Evolutionary conservation across 1,140 invertebrate genomes (phyloP).

Genomic region (Lutraria rhynchaena): DNA sequence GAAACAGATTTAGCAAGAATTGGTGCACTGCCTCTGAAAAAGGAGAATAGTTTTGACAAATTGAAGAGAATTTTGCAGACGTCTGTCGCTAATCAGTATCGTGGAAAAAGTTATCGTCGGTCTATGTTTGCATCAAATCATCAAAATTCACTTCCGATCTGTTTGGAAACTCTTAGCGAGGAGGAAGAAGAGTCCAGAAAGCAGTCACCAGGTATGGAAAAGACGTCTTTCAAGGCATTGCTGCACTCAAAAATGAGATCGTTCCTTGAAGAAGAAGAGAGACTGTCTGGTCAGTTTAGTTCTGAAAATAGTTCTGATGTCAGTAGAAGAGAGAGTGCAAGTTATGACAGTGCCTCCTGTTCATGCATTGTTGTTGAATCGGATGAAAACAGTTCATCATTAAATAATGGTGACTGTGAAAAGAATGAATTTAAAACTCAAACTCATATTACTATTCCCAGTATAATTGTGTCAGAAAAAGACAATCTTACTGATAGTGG

Average conservation of each 20-base stretch:
- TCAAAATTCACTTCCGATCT: conserved; percentile 76
- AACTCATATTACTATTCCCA: neutral
- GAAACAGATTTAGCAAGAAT: conserved; percentile 10
- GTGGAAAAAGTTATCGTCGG: conserved; percentile 55
- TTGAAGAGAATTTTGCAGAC: conserved; percentile 46
- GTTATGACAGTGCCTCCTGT: neutral
- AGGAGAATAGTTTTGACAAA: conserved; percentile 58
- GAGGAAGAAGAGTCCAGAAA: conserved; percentile 70
- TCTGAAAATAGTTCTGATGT: conserved; percentile 20
- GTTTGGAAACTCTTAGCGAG: conserved; percentile 75
- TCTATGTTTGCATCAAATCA: conserved; percentile 68
- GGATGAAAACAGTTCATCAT: neutral
- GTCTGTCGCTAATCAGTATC: neutral
- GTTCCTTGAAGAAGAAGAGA: conserved; percentile 45
- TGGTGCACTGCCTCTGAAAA: conserved; percentile 21
- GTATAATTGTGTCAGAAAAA: conserved; percentile 51
- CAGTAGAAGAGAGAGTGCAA: neutral
- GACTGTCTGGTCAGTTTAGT: neutral
- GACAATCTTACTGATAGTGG: neutral
- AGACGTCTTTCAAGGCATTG: conserved; percentile 3
- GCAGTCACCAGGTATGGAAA: conserved; percentile 50
- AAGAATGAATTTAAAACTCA: too few relatives aligned
- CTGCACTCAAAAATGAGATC: conserved; percentile 33
- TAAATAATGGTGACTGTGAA: neutral
- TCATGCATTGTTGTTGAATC: neutral